phyloP scores from a whole-genome alignment of 2,888 invertebrate species.

The Brachyptera risi region DNA sequence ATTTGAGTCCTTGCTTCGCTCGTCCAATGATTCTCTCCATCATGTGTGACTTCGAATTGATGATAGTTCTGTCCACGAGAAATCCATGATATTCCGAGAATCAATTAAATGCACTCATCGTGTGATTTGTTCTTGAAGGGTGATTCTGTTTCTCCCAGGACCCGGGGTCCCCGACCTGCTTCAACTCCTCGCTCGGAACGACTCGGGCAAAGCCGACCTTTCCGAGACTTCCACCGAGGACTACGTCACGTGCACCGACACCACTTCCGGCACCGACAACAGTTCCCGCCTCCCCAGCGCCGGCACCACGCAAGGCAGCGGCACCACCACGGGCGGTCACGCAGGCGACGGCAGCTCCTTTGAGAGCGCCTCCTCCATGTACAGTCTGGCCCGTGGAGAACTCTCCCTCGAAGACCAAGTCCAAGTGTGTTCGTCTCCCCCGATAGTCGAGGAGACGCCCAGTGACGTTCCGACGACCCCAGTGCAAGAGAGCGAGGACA shows the following conservation, averaged over 20 bases:
- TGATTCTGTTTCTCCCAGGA: no score
- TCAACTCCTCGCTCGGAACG: conserved; percentile 59
- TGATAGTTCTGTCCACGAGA: no score
- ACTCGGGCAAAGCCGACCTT: conserved; percentile 59
- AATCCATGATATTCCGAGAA: no score
- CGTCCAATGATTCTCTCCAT: no score
- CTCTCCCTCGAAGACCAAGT: conserved; percentile 25
- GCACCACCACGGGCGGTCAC: conserved; percentile 24
- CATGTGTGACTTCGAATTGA: no score
- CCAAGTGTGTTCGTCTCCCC: conserved; percentile 45
- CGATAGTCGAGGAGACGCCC: conserved; percentile 46
- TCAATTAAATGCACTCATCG: no score
- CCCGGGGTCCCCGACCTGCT: conserved; percentile 4
- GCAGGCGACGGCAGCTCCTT: conserved; percentile 72
- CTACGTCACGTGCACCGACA: conserved; percentile 74
- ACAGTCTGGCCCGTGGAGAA: conserved; percentile 68
- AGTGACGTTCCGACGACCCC: conserved; percentile 43
- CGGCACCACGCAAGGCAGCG: conserved; percentile 21
- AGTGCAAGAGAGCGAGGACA: conserved; percentile 30
- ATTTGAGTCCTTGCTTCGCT: no score
- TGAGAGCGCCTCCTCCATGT: conserved; percentile 78
- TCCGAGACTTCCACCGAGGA: conserved; percentile 89
- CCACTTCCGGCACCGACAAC: conserved; percentile 38
- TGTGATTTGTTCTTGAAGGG: no score
- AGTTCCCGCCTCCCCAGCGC: conserved; percentile 35